Conservation (phyloP, 2,113 vertebrate genomes). For the Willisornis vidua region DNA sequence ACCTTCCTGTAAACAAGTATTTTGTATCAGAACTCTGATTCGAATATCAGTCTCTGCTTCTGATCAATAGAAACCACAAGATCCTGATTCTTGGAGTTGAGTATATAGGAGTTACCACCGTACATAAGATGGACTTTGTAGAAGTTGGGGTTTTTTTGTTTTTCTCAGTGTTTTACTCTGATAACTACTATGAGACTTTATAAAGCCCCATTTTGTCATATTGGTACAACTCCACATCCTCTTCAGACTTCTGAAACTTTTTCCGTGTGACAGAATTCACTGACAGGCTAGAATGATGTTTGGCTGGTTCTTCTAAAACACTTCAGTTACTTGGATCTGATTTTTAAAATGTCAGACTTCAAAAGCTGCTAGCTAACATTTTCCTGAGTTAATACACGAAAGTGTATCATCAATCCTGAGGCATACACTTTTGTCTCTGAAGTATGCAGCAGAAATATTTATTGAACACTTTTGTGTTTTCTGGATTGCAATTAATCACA, state of each 20-base stretch:
- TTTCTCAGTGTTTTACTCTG: neutral
- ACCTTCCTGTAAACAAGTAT: neutral
- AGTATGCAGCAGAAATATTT: neutral
- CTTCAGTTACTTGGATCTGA: conserved; percentile 6
- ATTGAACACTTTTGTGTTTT: neutral
- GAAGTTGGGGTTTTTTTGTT: neutral
- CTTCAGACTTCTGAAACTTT: conserved; percentile 3
- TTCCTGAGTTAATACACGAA: neutral
- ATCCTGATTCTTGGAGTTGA: neutral
- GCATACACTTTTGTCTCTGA: neutral
- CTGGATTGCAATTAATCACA: neutral
- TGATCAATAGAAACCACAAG: neutral
- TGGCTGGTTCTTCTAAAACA: conserved; percentile 7
- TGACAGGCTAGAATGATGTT: neutral
- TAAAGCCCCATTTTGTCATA: neutral
- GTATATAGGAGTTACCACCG: neutral
- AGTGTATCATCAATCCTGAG: neutral
- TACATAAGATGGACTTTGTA: neutral
- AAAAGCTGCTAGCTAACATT: conserved; percentile 1
- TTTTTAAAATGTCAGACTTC: conserved; percentile 5
- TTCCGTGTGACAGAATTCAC: neutral
- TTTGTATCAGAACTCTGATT: neutral
- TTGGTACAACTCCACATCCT: neutral
- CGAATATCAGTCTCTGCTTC: neutral
- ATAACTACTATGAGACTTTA: neutral